Base-by-base conservation (phyloP, 1,140 invertebrate genomes). In the Drosophila lini region DNA sequence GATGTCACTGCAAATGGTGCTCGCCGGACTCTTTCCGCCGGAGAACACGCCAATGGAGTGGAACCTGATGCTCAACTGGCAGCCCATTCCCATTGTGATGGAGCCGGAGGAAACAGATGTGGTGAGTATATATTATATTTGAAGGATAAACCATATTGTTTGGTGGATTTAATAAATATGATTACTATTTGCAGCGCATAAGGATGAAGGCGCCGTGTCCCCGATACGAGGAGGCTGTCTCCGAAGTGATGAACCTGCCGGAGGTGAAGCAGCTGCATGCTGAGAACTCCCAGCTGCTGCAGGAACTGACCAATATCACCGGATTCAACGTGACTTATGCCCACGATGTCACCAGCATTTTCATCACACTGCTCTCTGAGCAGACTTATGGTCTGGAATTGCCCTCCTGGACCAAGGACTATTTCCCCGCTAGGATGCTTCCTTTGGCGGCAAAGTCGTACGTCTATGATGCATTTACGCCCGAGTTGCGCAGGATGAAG, bases 71-170 rank as follows among this genome's bases (percentile, higher is more conserved):
- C 79, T 97, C 5, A 80, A 93, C 47, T 97, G 96, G 96, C 96
- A 96, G 81, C 96, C 96, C 3, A 94, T 97, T 68, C 95, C 95
- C 2, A 93, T 97, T n/a, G 94, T 94, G 74, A 95, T 94, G 32
- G 92, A 95, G 79, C 93, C 93, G 1, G 85, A 94, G 34, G 82
- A 93, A 4, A 90, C 94, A 64, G 96, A 96, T 90, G 93, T 65
- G 22, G 88, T 91, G 50, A 52, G 61, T 16, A n/a, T 1, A 52
- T 45, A 40, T n/a, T 10, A 13, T 42, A 31, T 31, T 31, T 31
- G 16, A 16, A 19, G 9, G 16, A 10, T 42, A 16, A 41, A 3
- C 8, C 3, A 8, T 40, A 41, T 9, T 41, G 3, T 42, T 16
- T 16, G 0, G 32, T 34, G 10, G 4, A 34, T 10, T 34, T 10